A percentile compares a stretch with the other conserved stretches of the same genome.
These are phyloP conservation scores for Botrylloides violaceus DNA, from an alignment of 23 tunicate genomes.

Conservation along the genomic window DNA sequence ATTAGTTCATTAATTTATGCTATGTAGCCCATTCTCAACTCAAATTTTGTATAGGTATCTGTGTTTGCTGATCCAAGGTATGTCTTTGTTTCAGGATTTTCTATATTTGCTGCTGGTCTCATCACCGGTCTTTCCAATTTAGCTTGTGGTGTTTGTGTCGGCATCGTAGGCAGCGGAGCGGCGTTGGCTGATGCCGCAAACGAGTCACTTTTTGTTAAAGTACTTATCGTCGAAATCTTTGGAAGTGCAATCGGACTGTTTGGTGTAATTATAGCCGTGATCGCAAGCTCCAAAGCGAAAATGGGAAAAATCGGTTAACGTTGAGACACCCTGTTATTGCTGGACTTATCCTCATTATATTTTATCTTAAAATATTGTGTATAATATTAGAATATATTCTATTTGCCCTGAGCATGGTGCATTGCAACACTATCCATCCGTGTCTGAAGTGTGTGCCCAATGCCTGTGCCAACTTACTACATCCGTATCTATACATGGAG, in stretches of 20 bases:
- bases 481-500: too few species aligned
- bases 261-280: constrained; percentile 87
- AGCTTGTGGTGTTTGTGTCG: constrained; percentile 99
- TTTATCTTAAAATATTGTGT: too few species aligned
- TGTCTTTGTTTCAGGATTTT: constrained; percentile 43
- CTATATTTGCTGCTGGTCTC: constrained; percentile 91
- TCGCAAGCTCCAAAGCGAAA: constrained; percentile 60
- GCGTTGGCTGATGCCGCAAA: constrained; percentile 99
- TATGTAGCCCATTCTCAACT: too few species aligned
- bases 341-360: too few species aligned
- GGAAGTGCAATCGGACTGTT: constrained; percentile 97
- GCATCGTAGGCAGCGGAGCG: constrained; percentile 95
- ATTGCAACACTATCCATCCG: too few species aligned
- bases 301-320: constrained; percentile 55
- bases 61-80: too few species aligned
- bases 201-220: constrained; percentile 85
- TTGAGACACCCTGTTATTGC: too few species aligned
- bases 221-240: constrained; percentile 93
- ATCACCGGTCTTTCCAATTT: constrained; percentile 84
- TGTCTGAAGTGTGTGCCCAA: too few species aligned
- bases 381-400: too few species aligned
- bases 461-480: too few species aligned
- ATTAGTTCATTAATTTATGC: not conserved
- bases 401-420: too few species aligned
- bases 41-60: too few species aligned